Percentiles rank a stretch among this genome's conserved stretches.
phyloP scores from a whole-genome alignment of 2,888 invertebrate genomes.

The Apantesis nais region DNA sequence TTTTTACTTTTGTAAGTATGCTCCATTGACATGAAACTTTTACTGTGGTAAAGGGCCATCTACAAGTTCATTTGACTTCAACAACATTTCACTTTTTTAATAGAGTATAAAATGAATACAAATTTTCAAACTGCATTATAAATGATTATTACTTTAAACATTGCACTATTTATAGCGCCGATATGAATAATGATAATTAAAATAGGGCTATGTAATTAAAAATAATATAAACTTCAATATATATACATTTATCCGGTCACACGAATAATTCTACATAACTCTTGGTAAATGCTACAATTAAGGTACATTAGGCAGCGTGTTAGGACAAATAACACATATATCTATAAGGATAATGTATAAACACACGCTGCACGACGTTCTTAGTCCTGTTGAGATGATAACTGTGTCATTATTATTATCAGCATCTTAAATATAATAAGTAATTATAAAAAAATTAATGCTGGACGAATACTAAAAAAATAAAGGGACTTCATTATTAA shows the following conservation, averaged over 20 bases:
- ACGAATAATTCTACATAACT: neutral
- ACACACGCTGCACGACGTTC: neutral
- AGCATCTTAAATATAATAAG: no score
- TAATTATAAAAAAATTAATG: no score
- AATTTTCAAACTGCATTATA: neutral
- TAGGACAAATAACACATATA: neutral
- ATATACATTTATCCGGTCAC: neutral
- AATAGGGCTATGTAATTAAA: neutral
- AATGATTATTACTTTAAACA: neutral
- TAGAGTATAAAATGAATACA: no score
- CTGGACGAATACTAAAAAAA: no score
- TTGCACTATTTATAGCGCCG: neutral
- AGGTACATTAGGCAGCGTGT: neutral
- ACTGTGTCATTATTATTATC: neutral
- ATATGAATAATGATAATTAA: neutral
- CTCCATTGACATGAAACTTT: no score
- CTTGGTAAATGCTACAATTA: neutral
- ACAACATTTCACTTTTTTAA: no score
- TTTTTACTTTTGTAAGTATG: neutral
- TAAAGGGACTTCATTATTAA: no score
- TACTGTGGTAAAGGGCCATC: no score
- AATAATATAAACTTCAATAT: neutral
- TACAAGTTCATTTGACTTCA: no score
- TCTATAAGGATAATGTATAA: neutral
- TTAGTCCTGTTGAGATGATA: neutral